phyloP scores from a whole-genome alignment of 2,888 invertebrate genomes.

The Caenorhabditis angaria region DNA sequence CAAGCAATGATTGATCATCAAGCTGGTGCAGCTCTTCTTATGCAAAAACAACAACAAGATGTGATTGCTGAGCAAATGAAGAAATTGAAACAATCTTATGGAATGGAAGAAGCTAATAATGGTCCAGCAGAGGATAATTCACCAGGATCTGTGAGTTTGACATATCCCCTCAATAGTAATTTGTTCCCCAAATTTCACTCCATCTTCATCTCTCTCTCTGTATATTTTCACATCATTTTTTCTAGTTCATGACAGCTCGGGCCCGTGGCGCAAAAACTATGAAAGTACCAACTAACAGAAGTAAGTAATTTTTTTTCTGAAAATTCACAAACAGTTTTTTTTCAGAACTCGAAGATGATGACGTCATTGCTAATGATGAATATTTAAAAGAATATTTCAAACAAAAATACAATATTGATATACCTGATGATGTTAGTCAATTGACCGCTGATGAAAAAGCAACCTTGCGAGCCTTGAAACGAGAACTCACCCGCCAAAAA shows the following conservation, averaged over 20 bases:
- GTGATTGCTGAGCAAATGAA: constrained; percentile 57
- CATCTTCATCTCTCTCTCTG: too few relatives aligned
- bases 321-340: neutral
- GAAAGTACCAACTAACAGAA: constrained; percentile 44
- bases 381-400: constrained; percentile 61
- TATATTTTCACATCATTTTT: neutral
- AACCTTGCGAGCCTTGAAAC: constrained; percentile 58
- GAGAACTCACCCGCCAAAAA: constrained; percentile 52
- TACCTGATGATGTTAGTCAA: constrained; percentile 57
- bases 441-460: constrained; percentile 60
- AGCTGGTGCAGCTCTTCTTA: constrained; percentile 66
- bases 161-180: too few relatives aligned
- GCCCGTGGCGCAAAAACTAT: constrained; percentile 48
- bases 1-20: constrained; percentile 68
- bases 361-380: constrained; percentile 59
- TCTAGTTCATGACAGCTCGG: constrained; percentile 19
- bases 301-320: constrained; percentile 13
- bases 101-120: constrained; percentile 6
- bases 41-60: constrained; percentile 68
- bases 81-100: constrained; percentile 46
- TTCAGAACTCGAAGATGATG: constrained; percentile 51
- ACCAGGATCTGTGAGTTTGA: neutral
- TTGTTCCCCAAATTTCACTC: neutral
- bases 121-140: neutral
- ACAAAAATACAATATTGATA: constrained; percentile 63